phyloP scores from a whole-genome alignment of 2,113 vertebrate species.

The Limanda limanda region DNA sequence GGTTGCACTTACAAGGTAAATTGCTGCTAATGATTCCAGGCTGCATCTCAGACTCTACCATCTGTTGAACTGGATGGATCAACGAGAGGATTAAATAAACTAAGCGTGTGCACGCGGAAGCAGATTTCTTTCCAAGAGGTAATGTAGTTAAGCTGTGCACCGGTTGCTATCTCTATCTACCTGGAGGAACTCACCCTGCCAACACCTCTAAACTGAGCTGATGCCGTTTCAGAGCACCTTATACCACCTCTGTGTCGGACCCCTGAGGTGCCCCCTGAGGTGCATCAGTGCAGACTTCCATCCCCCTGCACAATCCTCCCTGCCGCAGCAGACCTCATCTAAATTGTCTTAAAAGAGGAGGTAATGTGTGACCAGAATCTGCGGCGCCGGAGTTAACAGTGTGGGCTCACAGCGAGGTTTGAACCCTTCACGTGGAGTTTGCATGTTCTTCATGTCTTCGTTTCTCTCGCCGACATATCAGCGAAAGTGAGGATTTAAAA shows the following conservation, averaged over 20 bases:
- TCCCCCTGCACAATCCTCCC: neutral
- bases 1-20: slow-evolving; percentile 42
- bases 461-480: neutral
- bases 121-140: neutral
- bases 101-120: neutral
- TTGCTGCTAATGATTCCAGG: slow-evolving; percentile 50
- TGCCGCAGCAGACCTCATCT: slow-evolving; percentile 22
- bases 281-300: slow-evolving; percentile 33
- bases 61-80: slow-evolving; percentile 56
- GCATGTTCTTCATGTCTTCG: slow-evolving; percentile 6
- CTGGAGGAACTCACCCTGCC: slow-evolving; percentile 3
- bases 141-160: slow-evolving; percentile 1
- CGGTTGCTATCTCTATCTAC: slow-evolving; percentile 13
- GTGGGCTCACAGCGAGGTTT: slow-evolving; percentile 35
- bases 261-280: slow-evolving; percentile 43
- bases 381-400: slow-evolving; percentile 1
- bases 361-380: slow-evolving; percentile 22
- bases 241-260: slow-evolving; percentile 9
- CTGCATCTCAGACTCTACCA: slow-evolving; percentile 56
- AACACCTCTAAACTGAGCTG: slow-evolving; percentile 22
- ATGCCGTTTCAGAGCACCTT: slow-evolving; percentile 34
- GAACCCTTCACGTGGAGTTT: slow-evolving; percentile 23
- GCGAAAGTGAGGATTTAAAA: slow-evolving; percentile 24
- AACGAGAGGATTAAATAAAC: slow-evolving; percentile 23
- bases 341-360: slow-evolving; percentile 21